Evolutionary conservation across 2,888 invertebrate species (phyloP), one percentile per base, ranked within the genome.

Genomic region (Masnerella sp.): DNA sequence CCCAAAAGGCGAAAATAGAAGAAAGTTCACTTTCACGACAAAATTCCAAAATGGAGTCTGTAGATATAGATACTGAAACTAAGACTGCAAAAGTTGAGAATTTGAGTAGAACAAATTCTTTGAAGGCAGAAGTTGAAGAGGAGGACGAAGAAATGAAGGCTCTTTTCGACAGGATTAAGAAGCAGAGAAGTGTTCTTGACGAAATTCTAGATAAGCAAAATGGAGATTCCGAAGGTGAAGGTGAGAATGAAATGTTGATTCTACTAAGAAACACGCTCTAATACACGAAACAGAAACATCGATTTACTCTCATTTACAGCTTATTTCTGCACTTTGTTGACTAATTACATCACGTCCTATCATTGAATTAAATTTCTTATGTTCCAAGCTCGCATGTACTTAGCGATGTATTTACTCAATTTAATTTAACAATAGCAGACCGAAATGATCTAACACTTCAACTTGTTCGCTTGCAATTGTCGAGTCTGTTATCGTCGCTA

Each of bases 141-240:
- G 85, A 87, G 11, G 91, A 92, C 80, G 90, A 90, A 58, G 90
- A 90, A 78, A 86, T 93, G 79, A 92, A 92, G 85, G 91, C 90
- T 68, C 88, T 93, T 64, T 88, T 93, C 45, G 90, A 88, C 84
- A 90, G 92, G 80, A 91, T 92, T 77, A 90, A 92, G 84, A 90
- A 90, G 81, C 93, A 93, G 85, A 90, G 93, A 85, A 92, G 91
- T 87, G 90, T 92, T 80, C 89, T 93, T 81, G 92, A 91, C 78
- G 92, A 93, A 87, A 92, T 93, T 79, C 88, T 92, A 70, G 90
- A 90, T 82, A 89, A 91, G 83, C 91, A 91, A 89, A 89, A 90
- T 36, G 80, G 78, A 71, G 83, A 81, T 56, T 73, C 80, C 80
- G 83, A 75, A 30, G 62, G 69, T 40, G 76, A 77, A 82, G 83